Percentiles rank a stretch among this genome's conserved stretches.
phyloP scores from a whole-genome alignment of 2,113 vertebrate species.

The Marcusenius ussheri region DNA sequence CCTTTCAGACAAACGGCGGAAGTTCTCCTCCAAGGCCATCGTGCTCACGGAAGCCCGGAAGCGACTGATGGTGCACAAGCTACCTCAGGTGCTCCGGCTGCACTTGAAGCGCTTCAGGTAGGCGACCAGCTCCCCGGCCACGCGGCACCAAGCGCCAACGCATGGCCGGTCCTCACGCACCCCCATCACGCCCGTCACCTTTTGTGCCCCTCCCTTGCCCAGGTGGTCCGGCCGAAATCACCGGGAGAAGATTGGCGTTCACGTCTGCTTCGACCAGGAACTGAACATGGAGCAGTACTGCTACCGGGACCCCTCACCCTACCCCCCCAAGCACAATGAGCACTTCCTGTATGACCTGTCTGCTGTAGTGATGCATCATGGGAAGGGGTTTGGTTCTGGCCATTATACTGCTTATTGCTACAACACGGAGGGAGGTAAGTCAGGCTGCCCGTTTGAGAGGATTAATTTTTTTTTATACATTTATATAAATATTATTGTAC shows the following conservation, averaged over 20 bases:
- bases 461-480: not conserved
- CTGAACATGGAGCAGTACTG: constrained; percentile 96
- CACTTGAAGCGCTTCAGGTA: constrained; percentile 99
- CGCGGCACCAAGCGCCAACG: not conserved
- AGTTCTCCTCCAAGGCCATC: constrained; percentile 88
- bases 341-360: constrained; percentile 94
- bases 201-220: not conserved
- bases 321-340: constrained; percentile 65
- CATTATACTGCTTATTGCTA: constrained; percentile 99
- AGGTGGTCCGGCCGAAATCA: constrained; percentile 99
- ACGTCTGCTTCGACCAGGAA: constrained; percentile 96
- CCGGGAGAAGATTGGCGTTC: constrained; percentile 98
- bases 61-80: constrained; percentile 98
- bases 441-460: not conserved
- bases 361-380: constrained; percentile 98
- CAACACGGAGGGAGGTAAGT: constrained; percentile 98
- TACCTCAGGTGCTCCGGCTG: constrained; percentile 99
- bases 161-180: not conserved
- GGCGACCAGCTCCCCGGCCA: constrained; percentile 26
- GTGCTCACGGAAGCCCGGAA: constrained; percentile 93
- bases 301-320: constrained; percentile 80
- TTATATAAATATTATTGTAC: too few relatives aligned
- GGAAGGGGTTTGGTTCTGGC: constrained; percentile 98
- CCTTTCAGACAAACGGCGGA: constrained; percentile 77
- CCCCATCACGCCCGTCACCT: not conserved